Evolutionary conservation across 2,797 vertebrate species (phyloP).

Genomic region (Margarornis squamiger): DNA sequence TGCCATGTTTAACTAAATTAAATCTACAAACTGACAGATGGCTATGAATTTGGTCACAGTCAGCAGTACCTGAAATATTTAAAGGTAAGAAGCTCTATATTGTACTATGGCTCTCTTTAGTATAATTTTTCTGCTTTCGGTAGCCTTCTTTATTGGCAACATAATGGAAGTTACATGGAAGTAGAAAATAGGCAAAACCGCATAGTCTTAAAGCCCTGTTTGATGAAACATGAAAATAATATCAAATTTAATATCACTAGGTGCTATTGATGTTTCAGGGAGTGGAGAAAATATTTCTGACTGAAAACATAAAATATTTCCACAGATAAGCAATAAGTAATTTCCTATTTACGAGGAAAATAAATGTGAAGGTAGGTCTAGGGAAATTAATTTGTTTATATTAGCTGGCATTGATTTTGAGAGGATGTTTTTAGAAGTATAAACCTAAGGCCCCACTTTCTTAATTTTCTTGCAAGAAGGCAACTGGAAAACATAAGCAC

Average conservation of each 20-base stretch:
- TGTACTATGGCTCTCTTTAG: not conserved
- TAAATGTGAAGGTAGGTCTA: not conserved
- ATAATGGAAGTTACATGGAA: not conserved
- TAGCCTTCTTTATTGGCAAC: not conserved
- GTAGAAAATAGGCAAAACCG: not conserved
- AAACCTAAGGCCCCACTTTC: not conserved
- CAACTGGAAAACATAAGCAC: not conserved
- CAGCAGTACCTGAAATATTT: conserved; percentile 23
- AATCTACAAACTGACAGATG: conserved; percentile 24
- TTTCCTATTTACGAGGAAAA: not conserved
- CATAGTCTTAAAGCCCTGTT: not conserved
- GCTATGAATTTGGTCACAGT: not conserved
- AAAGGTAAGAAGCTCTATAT: not conserved
- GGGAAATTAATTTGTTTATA: not conserved
- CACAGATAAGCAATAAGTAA: not conserved
- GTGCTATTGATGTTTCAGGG: not conserved
- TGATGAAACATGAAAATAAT: not conserved
- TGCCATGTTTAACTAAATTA: not conserved
- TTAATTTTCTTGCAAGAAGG: not conserved
- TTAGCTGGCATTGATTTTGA: not conserved
- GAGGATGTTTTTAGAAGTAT: not conserved
- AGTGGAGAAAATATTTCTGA: not conserved
- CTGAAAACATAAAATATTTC: not conserved
- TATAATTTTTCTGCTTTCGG: not conserved
- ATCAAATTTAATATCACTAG: not conserved